A percentile compares a stretch with the other conserved stretches of the same genome.
Conservation (phyloP, 2,888 invertebrate species). For the Protula sp. region DNA sequence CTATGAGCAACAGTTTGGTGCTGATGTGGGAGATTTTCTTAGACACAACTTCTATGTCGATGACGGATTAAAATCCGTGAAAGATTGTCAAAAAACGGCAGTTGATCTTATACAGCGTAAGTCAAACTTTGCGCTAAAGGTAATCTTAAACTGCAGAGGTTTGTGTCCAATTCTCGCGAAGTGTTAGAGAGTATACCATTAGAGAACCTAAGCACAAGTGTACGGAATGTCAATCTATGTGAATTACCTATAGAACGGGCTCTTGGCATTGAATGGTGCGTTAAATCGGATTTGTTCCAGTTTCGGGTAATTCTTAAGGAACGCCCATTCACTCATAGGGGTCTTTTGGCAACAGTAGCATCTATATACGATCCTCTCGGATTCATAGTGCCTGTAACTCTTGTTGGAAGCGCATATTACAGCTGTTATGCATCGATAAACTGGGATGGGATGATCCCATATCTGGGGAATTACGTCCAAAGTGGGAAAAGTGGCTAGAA, state of each 20-base stretch:
- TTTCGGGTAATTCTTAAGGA: constrained; percentile 1
- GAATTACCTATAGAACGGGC: not conserved
- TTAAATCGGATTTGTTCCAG: not conserved
- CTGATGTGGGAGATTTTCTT: constrained; percentile 14
- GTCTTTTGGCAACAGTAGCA: constrained; percentile 5
- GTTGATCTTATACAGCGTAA: not conserved
- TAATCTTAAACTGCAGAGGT: constrained; percentile 9
- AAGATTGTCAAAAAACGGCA: not conserved
- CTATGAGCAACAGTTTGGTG: not conserved
- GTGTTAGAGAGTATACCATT: constrained; percentile 8
- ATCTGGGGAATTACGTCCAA: not conserved
- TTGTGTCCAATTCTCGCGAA: constrained; percentile 6
- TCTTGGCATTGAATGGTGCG: not conserved
- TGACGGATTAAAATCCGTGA: constrained; percentile 8
- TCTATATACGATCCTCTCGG: constrained; percentile 25
- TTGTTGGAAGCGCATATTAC: constrained; percentile 7
- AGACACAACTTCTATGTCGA: constrained; percentile 12
- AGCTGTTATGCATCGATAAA: constrained; percentile 1
- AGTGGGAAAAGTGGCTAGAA: constrained; percentile 13
- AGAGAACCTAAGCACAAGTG: not conserved
- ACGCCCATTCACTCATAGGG: constrained; percentile 3
- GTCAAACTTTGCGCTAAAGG: constrained; percentile 1
- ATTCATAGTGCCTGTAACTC: constrained; percentile 54
- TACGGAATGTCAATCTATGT: not conserved
- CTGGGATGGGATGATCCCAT: constrained; percentile 11